Percentiles rank a stretch among this genome's conserved stretches.
phyloP scores from a whole-genome alignment of 2,888 invertebrate species.

The Chrysolina haemoptera region DNA sequence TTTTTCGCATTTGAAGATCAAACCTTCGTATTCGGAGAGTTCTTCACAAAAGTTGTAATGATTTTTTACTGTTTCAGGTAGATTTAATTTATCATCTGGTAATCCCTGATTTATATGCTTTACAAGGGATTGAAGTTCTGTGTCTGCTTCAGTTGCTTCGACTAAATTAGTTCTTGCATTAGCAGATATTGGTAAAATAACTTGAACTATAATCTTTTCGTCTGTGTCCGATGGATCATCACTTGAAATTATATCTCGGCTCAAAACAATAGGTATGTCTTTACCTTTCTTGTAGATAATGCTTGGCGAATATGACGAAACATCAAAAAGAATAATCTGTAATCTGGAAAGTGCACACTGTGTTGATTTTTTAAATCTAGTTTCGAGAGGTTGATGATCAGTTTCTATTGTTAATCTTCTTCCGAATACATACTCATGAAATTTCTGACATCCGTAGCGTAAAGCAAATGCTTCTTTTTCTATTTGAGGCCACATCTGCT shows the following conservation, averaged over 20 bases:
- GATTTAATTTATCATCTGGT: not conserved
- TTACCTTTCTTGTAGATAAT: slow-evolving; percentile 52
- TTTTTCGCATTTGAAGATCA: not conserved
- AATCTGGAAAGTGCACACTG: slow-evolving; percentile 14
- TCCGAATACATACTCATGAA: slow-evolving; percentile 17
- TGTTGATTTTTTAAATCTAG: slow-evolving; percentile 9
- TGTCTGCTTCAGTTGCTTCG: not conserved
- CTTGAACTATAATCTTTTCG: not conserved
- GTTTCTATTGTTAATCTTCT: slow-evolving; percentile 9
- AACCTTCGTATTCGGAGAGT: not conserved
- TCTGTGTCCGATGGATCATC: not conserved
- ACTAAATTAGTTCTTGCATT: slow-evolving; percentile 23
- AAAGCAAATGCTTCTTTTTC: not conserved
- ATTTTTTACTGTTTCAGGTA: not conserved
- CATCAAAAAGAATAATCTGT: not conserved
- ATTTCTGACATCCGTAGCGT: slow-evolving; percentile 1
- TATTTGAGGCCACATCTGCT: no score
- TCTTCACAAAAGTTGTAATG: not conserved
- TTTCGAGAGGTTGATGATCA: slow-evolving; percentile 2
- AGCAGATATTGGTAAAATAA: not conserved
- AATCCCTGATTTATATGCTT: not conserved
- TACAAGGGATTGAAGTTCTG: not conserved
- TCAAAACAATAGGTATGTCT: slow-evolving; percentile 19
- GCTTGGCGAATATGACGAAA: not conserved
- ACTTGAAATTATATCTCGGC: not conserved